Percentiles rank a stretch among this genome's conserved stretches.
phyloP scores from a whole-genome alignment of 2,888 invertebrate genomes.

The Dryomyza anilis region DNA sequence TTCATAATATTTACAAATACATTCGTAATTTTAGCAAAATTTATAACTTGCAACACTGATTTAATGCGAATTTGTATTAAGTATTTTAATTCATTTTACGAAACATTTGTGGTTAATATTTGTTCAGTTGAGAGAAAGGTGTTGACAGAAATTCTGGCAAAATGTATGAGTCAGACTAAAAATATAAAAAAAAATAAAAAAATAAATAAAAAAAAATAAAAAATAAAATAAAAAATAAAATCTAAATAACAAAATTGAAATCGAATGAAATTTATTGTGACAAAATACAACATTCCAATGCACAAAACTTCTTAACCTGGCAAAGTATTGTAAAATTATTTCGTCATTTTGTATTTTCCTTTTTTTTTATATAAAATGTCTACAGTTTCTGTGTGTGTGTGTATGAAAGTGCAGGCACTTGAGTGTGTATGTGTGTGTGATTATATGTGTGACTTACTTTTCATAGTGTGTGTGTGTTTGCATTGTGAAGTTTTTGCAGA shows the following conservation, averaged over 20 bases:
- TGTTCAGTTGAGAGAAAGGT: no score
- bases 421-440: no score
- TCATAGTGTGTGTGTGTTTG: not conserved
- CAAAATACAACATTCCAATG: not conserved
- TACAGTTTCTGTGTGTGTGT: not conserved
- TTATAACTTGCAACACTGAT: no score
- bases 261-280: not conserved
- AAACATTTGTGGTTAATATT: no score
- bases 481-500: constrained; percentile 3
- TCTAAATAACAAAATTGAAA: not conserved
- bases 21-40: no score
- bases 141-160: no score
- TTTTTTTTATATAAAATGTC: not conserved
- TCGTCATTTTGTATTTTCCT: not conserved
- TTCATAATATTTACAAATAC: no score
- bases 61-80: no score
- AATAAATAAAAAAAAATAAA: not conserved
- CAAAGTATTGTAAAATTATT: no score
- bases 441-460: no score
- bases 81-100: no score
- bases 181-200: not conserved
- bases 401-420: not conserved
- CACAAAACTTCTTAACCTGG: not conserved
- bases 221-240: not conserved
- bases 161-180: no score